Conservation (phyloP, 92 coral and sea anemone genomes). For the Paragorgia papillata region DNA sequence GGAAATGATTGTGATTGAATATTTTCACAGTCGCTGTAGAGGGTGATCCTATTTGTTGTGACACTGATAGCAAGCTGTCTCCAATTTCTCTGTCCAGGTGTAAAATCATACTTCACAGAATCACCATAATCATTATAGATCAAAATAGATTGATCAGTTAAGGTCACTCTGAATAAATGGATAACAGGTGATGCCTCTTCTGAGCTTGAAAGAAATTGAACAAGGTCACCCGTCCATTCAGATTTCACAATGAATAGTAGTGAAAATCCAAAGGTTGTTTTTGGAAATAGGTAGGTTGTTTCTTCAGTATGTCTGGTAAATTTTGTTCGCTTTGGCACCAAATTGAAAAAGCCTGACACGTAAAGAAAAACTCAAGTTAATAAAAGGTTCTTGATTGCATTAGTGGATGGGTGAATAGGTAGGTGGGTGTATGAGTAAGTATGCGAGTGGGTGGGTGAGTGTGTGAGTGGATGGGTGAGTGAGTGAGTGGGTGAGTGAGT, state of each 20-base stretch:
- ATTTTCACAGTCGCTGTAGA: slow-evolving; percentile 7
- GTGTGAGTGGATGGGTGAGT: no score
- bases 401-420: no score
- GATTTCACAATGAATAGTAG: slow-evolving; percentile 13
- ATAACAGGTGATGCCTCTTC: background rate
- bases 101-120: slow-evolving; percentile 5
- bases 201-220: slow-evolving; percentile 17
- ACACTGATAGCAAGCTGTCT: slow-evolving; percentile 15
- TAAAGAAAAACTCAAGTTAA: background rate
- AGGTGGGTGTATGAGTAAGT: no score
- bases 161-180: background rate
- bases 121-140: slow-evolving; percentile 16
- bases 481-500: no score
- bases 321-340: background rate
- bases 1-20: background rate
- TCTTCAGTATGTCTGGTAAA: background rate
- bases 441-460: no score
- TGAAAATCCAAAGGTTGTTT: background rate
- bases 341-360: slow-evolving; percentile 7
- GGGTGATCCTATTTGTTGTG: background rate
- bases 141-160: slow-evolving; percentile 14
- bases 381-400: no score
- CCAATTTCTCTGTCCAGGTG: background rate
- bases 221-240: slow-evolving; percentile 34
- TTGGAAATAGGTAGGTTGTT: slow-evolving; percentile 8